phyloP scores from a whole-genome alignment of 1,140 invertebrate species.

The Bombus fervidus region DNA sequence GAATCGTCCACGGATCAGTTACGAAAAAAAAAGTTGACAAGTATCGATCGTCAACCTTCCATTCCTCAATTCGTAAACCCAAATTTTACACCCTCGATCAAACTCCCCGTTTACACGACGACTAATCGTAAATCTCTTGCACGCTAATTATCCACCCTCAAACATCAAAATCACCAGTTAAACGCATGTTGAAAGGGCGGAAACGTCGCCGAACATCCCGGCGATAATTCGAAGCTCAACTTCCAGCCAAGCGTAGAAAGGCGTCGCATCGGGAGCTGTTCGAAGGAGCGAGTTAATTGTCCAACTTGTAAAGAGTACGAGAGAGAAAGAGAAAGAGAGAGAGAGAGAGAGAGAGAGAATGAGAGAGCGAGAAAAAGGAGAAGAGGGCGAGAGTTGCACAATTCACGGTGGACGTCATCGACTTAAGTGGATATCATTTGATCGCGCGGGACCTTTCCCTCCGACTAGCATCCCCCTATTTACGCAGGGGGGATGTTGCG shows the following conservation, averaged over 20 bases:
- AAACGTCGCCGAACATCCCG: not conserved
- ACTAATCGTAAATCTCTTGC: not conserved
- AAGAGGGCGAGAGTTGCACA: not conserved
- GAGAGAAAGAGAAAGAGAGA: not conserved
- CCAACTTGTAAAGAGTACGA: not conserved
- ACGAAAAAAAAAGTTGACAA: not conserved
- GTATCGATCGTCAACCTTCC: no score
- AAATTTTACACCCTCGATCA: not conserved
- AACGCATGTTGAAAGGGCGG: not conserved
- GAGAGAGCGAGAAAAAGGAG: no score
- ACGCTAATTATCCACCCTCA: not conserved
- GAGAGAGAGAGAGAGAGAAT: not conserved
- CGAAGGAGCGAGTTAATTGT: constrained; percentile 19
- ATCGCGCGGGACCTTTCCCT: constrained; percentile 27
- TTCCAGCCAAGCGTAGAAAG: not conserved
- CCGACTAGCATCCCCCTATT: constrained; percentile 26
- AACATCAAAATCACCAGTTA: not conserved
- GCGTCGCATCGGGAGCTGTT: not conserved
- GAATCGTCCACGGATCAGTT: not conserved
- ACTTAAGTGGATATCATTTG: constrained; percentile 41
- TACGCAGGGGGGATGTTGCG: constrained; percentile 1
- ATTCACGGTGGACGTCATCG: constrained; percentile 28
- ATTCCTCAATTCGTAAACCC: not conserved
- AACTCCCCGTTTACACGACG: not conserved
- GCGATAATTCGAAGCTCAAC: not conserved